Percentiles rank a stretch among this genome's conserved stretches.
phyloP scores from a whole-genome alignment of 92 coral and sea anemone species.

The Galaxea fascicularis region DNA sequence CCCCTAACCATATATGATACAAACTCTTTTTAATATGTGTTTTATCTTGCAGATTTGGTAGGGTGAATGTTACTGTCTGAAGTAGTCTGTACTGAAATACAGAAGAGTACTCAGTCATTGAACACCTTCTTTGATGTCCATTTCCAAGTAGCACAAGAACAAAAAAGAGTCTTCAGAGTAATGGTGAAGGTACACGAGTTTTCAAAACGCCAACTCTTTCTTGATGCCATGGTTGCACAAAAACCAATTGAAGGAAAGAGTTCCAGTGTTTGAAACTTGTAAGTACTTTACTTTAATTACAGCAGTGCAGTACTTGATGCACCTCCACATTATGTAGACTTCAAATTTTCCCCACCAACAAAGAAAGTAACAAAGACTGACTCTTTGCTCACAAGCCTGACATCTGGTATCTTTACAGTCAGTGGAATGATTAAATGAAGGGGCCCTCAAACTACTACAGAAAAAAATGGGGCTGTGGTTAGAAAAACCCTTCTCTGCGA shows the following conservation, averaged over 20 bases:
- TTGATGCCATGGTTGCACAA: constrained; percentile 55
- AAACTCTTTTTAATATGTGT: constrained; percentile 44
- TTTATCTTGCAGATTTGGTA: constrained; percentile 46
- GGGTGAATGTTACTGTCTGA: constrained; percentile 43
- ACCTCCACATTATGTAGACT: constrained; percentile 41
- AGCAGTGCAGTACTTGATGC: constrained; percentile 45
- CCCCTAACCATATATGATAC: constrained; percentile 42
- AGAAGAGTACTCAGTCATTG: constrained; percentile 46
- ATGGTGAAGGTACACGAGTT: constrained; percentile 57
- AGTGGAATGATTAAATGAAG: constrained; percentile 52
- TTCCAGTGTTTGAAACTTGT: constrained; percentile 44
- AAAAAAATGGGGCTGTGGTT: constrained; percentile 53
- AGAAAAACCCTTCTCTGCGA: constrained; percentile 27
- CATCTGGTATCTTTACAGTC: constrained; percentile 56
- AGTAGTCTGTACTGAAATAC: constrained; percentile 51
- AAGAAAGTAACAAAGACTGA: constrained; percentile 52
- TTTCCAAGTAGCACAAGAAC: constrained; percentile 40
- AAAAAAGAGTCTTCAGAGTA: constrained; percentile 44
- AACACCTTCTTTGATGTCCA: constrained; percentile 52
- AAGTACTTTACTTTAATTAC: constrained; percentile 61
- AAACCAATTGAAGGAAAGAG: constrained; percentile 43
- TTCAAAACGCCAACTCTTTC: constrained; percentile 40
- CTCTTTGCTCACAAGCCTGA: constrained; percentile 54
- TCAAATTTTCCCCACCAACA: constrained; percentile 50
- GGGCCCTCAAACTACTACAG: constrained; percentile 46